These are phyloP conservation scores for Drosophila ercepeae DNA, from an alignment of 1,140 invertebrate genomes.

Conservation along the genomic window DNA sequence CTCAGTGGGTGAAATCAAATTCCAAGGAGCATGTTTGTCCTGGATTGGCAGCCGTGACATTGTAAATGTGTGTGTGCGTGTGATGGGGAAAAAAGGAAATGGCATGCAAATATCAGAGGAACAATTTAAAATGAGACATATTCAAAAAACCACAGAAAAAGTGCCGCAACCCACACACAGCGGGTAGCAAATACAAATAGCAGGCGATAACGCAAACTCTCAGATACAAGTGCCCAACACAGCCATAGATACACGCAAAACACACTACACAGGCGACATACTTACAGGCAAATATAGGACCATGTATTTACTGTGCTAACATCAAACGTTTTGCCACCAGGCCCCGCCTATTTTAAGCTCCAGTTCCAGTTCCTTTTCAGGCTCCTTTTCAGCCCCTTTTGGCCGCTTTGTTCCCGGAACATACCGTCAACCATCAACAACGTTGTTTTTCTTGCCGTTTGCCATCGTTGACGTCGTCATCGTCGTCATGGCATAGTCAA, in stretches of 20 bases:
- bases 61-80: neutral
- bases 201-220: conserved; percentile 46
- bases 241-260: conserved; percentile 19
- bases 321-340: conserved; percentile 70
- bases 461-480: conserved; percentile 62
- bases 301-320: conserved; percentile 74
- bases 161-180: conserved; percentile 31
- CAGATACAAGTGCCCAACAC: conserved; percentile 20
- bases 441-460: conserved; percentile 72
- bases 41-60: neutral
- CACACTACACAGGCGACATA: conserved; percentile 10
- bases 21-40: conserved; percentile 39
- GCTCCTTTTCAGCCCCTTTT: neutral
- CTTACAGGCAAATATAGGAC: conserved; percentile 63
- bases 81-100: conserved; percentile 25
- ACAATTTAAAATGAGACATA: conserved; percentile 80
- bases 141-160: conserved; percentile 70
- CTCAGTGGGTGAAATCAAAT: conserved; percentile 63
- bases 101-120: conserved; percentile 64
- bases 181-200: conserved; percentile 67
- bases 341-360: neutral
- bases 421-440: conserved; percentile 37
- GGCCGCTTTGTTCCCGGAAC: conserved; percentile 1
- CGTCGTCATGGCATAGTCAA: conserved; percentile 69
- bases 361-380: neutral